Evolutionary conservation across 2,113 vertebrate species (phyloP).

Genomic region (Acrocephalus arundinaceus): DNA sequence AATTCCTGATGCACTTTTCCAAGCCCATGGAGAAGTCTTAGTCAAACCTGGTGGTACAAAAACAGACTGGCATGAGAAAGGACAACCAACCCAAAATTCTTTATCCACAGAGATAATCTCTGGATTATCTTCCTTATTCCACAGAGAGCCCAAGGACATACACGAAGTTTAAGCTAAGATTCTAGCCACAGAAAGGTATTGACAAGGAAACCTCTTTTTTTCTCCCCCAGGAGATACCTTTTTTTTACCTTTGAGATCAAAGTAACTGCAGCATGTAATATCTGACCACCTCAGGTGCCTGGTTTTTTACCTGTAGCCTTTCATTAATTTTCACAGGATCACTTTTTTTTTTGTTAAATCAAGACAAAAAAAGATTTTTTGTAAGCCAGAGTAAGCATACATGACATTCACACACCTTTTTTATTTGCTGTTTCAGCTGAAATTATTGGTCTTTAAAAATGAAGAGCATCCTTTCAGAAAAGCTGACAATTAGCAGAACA

Average conservation of each 20-base stretch:
- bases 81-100: neutral
- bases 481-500: neutral
- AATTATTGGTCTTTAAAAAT: constrained; percentile 34
- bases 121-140: neutral
- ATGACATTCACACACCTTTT: neutral
- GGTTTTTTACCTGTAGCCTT: neutral
- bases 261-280: rapidly evolving
- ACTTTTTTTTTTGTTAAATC: neutral
- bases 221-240: neutral
- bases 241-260: neutral
- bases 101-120: too few relatives aligned
- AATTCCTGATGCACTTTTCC: neutral
- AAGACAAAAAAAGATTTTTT: neutral
- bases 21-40: neutral
- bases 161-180: neutral
- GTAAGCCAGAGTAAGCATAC: neutral
- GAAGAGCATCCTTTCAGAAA: neutral
- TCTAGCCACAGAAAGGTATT: neutral
- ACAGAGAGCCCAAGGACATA: neutral
- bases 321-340: neutral
- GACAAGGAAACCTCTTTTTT: neutral
- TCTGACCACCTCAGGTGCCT: neutral
- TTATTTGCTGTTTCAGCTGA: constrained; percentile 38
- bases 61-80: neutral
- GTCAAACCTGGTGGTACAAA: neutral